A percentile compares a stretch with the other conserved stretches of the same genome.
Evolutionary conservation across 1,140 invertebrate species (phyloP).

Genomic region (Zaprionus kolodkinae): DNA sequence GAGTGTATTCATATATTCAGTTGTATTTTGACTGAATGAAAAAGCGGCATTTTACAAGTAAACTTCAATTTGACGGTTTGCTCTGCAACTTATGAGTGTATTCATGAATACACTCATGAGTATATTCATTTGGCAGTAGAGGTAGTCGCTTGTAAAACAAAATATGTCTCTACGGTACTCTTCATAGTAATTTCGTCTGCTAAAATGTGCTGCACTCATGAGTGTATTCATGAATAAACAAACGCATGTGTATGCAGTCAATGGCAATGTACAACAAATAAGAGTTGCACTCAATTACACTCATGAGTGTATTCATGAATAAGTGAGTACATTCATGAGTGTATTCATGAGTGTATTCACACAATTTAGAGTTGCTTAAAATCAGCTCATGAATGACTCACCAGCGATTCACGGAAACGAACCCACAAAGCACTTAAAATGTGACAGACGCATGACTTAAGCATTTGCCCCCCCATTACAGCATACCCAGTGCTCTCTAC

Average conservation of each 20-base stretch:
- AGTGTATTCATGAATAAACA: background rate
- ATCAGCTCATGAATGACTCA: no score
- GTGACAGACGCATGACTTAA: slow-evolving; percentile 42
- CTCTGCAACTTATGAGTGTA: no score
- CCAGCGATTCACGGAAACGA: slow-evolving; percentile 21
- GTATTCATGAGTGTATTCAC: background rate
- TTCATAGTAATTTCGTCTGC: no score
- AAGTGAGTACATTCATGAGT: slow-evolving; percentile 11
- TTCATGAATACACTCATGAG: background rate
- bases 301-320: background rate
- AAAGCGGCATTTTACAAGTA: no score
- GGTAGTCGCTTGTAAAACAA: no score
- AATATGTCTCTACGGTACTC: no score
- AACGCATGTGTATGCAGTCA: background rate
- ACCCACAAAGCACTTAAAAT: slow-evolving; percentile 29
- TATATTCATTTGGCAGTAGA: no score
- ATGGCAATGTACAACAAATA: background rate
- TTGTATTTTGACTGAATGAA: no score
- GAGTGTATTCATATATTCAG: background rate
- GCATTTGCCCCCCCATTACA: slow-evolving; percentile 29
- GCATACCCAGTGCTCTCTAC: slow-evolving; percentile 6
- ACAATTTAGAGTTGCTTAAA: no score
- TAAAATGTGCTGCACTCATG: no score
- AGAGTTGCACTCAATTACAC: background rate
- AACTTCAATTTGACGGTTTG: no score